Percentiles rank a stretch among this genome's conserved stretches.
These are phyloP conservation scores for Mastomys natalensis DNA, from an alignment of 2,113 vertebrate species.

Conservation along the genomic window DNA sequence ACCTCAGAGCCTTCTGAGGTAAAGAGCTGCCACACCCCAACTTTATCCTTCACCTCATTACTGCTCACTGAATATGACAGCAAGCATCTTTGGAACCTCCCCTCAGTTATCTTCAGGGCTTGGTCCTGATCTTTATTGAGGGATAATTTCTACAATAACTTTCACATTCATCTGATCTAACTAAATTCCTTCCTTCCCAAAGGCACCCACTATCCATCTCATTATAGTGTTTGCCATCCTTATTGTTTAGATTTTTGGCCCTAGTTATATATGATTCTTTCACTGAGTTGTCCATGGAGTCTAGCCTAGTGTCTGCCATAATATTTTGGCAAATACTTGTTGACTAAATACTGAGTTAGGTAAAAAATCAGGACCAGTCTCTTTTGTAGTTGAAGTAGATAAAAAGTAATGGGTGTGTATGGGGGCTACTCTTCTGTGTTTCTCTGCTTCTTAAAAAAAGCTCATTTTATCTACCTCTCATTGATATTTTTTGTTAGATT, in stretches of 20 bases:
- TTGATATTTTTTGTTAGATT: background rate
- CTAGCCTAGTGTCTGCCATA: background rate
- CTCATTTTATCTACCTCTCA: background rate
- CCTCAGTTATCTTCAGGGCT: background rate
- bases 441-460: background rate
- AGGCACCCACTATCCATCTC: background rate
- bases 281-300: background rate
- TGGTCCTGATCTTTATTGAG: background rate
- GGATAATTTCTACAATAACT: background rate
- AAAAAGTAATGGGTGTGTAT: background rate
- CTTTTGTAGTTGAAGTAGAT: background rate
- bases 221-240: background rate
- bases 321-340: conserved; percentile 9
- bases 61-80: background rate
- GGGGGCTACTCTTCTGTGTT: background rate
- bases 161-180: background rate
- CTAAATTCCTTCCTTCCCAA: background rate
- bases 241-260: background rate
- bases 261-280: background rate
- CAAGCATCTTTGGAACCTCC: background rate
- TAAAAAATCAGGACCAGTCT: background rate
- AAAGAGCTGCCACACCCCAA: background rate
- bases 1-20: background rate
- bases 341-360: background rate
- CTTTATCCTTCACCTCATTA: background rate